phyloP scores from a whole-genome alignment of 2,113 vertebrate species.

The Ammodramus savannarum region DNA sequence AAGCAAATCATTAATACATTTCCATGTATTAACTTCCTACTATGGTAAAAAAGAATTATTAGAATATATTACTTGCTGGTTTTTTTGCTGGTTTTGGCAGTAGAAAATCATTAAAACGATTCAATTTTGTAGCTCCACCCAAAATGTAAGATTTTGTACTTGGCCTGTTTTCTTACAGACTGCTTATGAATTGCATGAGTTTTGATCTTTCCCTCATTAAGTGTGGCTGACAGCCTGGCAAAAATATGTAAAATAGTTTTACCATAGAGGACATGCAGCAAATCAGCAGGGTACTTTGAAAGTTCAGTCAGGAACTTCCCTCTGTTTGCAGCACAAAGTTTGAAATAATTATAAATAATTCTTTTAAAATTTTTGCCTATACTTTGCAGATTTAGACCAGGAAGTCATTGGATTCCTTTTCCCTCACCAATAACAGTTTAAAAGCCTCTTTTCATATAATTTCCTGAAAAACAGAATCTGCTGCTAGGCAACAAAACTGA shows the following conservation, averaged over 20 bases:
- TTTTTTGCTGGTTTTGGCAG: neutral
- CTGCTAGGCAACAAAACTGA: neutral
- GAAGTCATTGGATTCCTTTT: neutral
- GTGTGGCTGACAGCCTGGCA: neutral
- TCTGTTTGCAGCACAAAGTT: neutral
- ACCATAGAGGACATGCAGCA: neutral
- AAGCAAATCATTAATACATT: constrained; percentile 20
- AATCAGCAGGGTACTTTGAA: neutral
- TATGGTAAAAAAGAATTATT: constrained; percentile 38
- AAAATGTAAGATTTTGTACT: neutral
- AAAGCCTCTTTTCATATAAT: neutral
- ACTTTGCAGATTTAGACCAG: neutral
- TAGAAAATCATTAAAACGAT: constrained; percentile 38
- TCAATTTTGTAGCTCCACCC: neutral
- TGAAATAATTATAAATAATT: neutral
- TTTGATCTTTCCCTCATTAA: neutral
- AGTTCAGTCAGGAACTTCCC: neutral
- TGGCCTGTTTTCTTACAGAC: neutral
- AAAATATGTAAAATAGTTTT: neutral
- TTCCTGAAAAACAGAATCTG: neutral
- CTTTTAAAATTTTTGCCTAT: neutral
- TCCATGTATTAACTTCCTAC: constrained; percentile 19
- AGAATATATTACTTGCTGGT: neutral
- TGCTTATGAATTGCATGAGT: neutral
- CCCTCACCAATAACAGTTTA: neutral